Evolutionary conservation across 2,797 vertebrate species (phyloP).

Genomic region (Poecilia gillii): DNA sequence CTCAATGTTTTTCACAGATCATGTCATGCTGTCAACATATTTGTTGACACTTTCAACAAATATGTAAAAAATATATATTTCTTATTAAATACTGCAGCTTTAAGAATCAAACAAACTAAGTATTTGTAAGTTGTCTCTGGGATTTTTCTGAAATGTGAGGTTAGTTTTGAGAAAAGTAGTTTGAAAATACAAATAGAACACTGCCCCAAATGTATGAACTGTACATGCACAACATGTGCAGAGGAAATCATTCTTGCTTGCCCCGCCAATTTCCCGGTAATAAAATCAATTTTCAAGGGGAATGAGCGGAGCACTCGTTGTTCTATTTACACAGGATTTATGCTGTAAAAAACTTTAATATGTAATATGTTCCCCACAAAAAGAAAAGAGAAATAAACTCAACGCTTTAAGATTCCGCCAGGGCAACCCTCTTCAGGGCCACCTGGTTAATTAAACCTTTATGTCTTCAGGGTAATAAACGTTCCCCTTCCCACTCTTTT

Average conservation of each 20-base stretch:
- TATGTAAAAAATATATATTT: no score
- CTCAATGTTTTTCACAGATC: no score
- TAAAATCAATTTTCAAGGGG: neutral
- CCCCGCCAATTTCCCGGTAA: neutral
- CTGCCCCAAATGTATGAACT: neutral
- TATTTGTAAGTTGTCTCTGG: neutral
- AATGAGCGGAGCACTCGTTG: neutral
- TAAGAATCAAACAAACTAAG: neutral
- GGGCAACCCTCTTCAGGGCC: neutral
- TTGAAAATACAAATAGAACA: neutral
- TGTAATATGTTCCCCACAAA: neutral
- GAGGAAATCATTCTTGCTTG: neutral
- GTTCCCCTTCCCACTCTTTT: neutral
- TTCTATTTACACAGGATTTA: neutral
- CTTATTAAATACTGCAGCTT: no score
- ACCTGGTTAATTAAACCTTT: neutral
- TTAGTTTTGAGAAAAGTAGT: neutral
- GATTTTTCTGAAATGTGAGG: neutral
- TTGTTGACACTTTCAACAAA: no score
- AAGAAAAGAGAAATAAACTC: neutral
- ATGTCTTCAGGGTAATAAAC: neutral
- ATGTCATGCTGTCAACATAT: no score
- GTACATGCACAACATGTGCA: neutral
- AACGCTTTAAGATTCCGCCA: neutral
- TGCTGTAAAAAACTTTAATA: neutral